Evolutionary conservation across 1,140 invertebrate genomes (phyloP).

Genomic region (Zaprionus gabonicus): DNA sequence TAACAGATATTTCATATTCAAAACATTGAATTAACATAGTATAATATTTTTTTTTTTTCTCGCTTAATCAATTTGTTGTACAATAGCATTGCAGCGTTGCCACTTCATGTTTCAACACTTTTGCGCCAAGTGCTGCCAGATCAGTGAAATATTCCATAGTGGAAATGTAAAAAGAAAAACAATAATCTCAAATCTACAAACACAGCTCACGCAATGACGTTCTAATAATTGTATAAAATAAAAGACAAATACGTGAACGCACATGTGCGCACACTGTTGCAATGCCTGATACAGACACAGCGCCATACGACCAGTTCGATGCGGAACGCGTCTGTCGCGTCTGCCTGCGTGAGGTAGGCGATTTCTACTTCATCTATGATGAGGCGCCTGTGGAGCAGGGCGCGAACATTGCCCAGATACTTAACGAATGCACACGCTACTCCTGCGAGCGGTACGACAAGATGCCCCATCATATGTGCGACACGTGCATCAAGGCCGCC

Average conservation of each 20-base stretch:
- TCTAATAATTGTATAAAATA: slow-evolving; percentile 12
- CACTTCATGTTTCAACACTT: background rate
- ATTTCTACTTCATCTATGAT: slow-evolving; percentile 73
- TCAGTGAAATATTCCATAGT: background rate
- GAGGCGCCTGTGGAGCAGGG: slow-evolving; percentile 64
- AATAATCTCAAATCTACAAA: slow-evolving; percentile 19
- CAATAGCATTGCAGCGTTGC: background rate
- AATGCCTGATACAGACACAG: slow-evolving; percentile 33
- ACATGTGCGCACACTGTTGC: background rate
- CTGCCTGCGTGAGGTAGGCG: slow-evolving; percentile 62
- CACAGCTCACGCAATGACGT: slow-evolving; percentile 18
- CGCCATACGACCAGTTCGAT: slow-evolving; percentile 38
- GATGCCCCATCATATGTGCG: slow-evolving; percentile 72
- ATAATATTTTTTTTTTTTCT: background rate
- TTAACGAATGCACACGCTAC: slow-evolving; percentile 73
- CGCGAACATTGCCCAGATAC: slow-evolving; percentile 66
- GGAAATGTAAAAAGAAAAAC: slow-evolving; percentile 32
- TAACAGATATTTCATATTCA: background rate
- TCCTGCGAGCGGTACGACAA: slow-evolving; percentile 63
- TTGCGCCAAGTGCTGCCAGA: slow-evolving; percentile 18
- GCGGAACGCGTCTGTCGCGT: slow-evolving; percentile 72
- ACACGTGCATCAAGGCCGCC: slow-evolving; percentile 60
- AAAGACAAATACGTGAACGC: background rate
- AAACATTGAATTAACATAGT: background rate
- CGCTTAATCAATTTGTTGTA: background rate